These are phyloP conservation scores for Ptilodon capucinus DNA, from an alignment of 2,888 invertebrate species.

Conservation along the genomic window DNA sequence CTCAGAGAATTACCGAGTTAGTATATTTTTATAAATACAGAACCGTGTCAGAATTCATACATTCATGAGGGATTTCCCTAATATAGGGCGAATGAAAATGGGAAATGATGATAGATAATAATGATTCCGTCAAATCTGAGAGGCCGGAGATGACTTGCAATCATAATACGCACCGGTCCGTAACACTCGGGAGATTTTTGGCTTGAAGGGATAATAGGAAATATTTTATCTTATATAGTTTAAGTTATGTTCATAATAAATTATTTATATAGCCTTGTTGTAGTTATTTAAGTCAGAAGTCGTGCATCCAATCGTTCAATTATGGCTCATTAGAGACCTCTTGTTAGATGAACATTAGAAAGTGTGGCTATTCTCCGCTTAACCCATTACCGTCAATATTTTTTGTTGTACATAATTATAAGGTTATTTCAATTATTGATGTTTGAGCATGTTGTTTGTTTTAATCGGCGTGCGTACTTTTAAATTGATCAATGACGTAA, in stretches of 20 bases:
- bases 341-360: conserved; percentile 22
- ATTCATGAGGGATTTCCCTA: conserved; percentile 4
- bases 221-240: neutral
- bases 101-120: conserved; percentile 19
- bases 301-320: conserved; percentile 20
- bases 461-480: too few species aligned
- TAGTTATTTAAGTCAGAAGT: conserved; percentile 7
- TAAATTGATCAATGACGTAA: too few species aligned
- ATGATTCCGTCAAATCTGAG: conserved; percentile 10
- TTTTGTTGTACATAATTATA: too few species aligned
- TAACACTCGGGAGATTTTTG: conserved; percentile 1
- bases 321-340: conserved; percentile 23
- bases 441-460: too few species aligned
- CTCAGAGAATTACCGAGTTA: neutral
- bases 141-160: conserved; percentile 24
- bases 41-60: conserved; percentile 8
- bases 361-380: conserved; percentile 1
- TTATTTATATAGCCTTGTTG: conserved; percentile 11
- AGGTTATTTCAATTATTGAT: too few species aligned
- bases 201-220: conserved; percentile 3
- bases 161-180: conserved; percentile 4
- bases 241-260: neutral
- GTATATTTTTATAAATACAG: neutral
- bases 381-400: too few species aligned
- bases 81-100: conserved; percentile 16